Conservation (phyloP, 2,888 invertebrate genomes). For the Crioceris asparagi region DNA sequence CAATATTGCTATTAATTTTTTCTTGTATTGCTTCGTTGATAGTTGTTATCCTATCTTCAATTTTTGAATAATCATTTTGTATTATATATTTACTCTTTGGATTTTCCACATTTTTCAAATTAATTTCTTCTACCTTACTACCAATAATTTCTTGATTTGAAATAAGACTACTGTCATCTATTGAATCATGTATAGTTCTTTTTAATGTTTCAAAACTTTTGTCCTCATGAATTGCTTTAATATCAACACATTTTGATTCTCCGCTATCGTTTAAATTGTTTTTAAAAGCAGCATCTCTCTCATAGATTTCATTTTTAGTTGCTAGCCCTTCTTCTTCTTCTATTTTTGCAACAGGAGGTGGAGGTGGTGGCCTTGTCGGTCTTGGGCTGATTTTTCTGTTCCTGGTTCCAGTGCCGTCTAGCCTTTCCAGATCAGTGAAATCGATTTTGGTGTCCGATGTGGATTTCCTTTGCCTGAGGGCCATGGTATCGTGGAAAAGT, state of each 20-base stretch:
- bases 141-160: no score
- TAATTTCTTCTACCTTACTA: not conserved
- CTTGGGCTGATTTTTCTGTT: conserved; percentile 28
- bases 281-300: not conserved
- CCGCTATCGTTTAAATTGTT: no score
- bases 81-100: no score
- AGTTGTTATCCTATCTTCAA: no score
- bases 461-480: conserved; percentile 53
- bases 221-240: no score
- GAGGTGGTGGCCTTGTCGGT: conserved; percentile 43
- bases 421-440: conserved; percentile 37
- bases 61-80: no score
- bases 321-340: conserved; percentile 1
- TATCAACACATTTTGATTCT: not conserved
- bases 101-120: not conserved
- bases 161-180: not conserved
- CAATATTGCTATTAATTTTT: not conserved
- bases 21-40: no score
- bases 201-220: no score
- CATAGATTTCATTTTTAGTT: not conserved
- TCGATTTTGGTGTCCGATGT: conserved; percentile 53
- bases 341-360: conserved; percentile 28
- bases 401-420: conserved; percentile 28
- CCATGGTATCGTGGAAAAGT: conserved; percentile 74
- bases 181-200: no score